Conservation (phyloP, 2,113 vertebrate genomes). For the Chaetura pelagica region DNA sequence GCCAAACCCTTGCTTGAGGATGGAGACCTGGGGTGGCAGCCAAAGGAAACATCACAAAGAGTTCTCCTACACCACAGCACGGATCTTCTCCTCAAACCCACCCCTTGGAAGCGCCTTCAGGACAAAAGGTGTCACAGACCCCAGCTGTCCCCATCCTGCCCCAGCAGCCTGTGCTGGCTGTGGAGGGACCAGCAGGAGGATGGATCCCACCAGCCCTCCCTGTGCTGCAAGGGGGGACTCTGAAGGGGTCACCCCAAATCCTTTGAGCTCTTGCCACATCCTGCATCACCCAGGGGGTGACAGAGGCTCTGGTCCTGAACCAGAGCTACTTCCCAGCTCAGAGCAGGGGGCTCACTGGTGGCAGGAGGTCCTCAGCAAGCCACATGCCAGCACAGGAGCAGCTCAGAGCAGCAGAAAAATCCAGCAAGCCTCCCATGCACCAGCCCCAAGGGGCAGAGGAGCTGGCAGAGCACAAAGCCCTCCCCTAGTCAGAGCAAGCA, state of each 20-base stretch:
- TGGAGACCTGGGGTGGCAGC: slow-evolving; percentile 34
- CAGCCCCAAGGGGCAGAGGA: rapidly evolving
- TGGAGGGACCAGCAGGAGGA: not conserved
- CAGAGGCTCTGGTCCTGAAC: not conserved
- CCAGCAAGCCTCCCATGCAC: not conserved
- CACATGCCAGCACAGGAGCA: rapidly evolving
- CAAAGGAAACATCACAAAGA: slow-evolving; percentile 19
- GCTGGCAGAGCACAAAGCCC: not conserved
- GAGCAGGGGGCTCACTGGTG: not conserved
- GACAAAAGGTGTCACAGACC: not conserved
- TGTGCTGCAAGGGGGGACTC: not conserved
- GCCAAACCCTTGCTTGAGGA: slow-evolving; percentile 52
- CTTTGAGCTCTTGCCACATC: rapidly evolving
- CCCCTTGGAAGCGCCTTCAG: not conserved
- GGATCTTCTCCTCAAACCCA: not conserved
- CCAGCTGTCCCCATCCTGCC: not conserved
- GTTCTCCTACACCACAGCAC: rapidly evolving
- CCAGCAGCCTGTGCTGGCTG: not conserved
- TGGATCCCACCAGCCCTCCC: not conserved
- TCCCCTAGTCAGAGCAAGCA: not conserved
- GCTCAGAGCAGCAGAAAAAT: not conserved
- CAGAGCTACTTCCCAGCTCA: not conserved
- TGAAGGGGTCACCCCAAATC: not conserved
- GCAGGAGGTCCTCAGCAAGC: not conserved
- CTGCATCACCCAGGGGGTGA: not conserved